Percentiles rank a stretch among this genome's conserved stretches.
These are phyloP conservation scores for Rhabdornis inornatus DNA, from an alignment of 2,113 vertebrate species.

Conservation along the genomic window DNA sequence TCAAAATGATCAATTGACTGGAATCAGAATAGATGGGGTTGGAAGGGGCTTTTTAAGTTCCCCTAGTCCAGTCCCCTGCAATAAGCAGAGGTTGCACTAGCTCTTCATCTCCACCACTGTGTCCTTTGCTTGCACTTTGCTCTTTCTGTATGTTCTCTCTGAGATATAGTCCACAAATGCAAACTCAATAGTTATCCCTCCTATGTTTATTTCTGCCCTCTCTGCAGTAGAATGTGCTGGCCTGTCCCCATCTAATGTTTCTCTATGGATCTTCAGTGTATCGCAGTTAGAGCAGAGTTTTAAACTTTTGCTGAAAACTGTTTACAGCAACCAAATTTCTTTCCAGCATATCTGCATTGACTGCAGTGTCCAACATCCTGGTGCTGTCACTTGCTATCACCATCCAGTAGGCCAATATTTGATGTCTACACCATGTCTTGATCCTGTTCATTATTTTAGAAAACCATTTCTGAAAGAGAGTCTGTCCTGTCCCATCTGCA, in stretches of 20 bases:
- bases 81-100: neutral
- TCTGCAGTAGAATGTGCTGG: neutral
- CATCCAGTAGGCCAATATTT: neutral
- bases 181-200: neutral
- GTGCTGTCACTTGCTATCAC: neutral
- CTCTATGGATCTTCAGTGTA: neutral
- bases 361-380: neutral
- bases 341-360: neutral
- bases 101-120: neutral
- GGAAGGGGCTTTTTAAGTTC: neutral
- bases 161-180: neutral
- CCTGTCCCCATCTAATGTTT: neutral
- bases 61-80: neutral
- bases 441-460: neutral
- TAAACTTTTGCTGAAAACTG: neutral
- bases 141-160: neutral
- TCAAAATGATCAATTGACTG: neutral
- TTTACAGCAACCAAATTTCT: neutral
- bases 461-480: neutral
- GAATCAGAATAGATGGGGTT: neutral
- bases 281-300: neutral
- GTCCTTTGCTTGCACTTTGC: neutral
- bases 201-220: neutral
- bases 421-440: neutral
- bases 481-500: neutral